Percentiles rank a stretch among this genome's conserved stretches.
Conservation (phyloP, 2,113 vertebrate genomes). For the Rhabdomys dilectus region DNA sequence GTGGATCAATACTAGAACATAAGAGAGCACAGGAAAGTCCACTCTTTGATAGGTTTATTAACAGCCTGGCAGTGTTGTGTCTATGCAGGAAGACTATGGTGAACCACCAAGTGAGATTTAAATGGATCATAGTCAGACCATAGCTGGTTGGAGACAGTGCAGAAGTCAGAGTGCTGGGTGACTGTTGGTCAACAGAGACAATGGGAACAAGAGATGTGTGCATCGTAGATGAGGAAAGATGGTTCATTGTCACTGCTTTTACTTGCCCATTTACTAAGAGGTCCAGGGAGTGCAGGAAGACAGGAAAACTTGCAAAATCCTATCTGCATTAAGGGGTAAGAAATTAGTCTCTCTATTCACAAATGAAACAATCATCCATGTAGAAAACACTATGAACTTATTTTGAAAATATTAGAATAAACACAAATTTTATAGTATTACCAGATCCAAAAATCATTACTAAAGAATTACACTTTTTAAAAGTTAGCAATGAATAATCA, state of each 20-base stretch:
- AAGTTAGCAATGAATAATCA: neutral
- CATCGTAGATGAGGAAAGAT: neutral
- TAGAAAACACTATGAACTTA: constrained; percentile 22
- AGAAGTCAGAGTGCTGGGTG: neutral
- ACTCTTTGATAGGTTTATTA: accelerated
- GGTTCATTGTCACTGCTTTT: neutral
- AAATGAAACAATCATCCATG: neutral
- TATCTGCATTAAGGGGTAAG: neutral
- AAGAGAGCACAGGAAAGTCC: neutral
- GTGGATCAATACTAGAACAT: neutral
- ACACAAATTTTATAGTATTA: neutral
- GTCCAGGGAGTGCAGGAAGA: neutral
- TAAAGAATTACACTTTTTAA: neutral
- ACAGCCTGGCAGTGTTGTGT: accelerated
- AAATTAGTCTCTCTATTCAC: neutral
- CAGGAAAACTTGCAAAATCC: neutral
- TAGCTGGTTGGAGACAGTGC: neutral
- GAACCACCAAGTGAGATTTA: neutral
- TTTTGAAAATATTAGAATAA: neutral
- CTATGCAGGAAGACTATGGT: neutral
- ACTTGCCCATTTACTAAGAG: neutral
- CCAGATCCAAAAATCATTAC: neutral
- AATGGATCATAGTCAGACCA: no score
- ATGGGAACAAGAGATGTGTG: no score
- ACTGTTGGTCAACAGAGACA: neutral